phyloP scores from a whole-genome alignment of 1,140 invertebrate species.

The Physella acuta region DNA sequence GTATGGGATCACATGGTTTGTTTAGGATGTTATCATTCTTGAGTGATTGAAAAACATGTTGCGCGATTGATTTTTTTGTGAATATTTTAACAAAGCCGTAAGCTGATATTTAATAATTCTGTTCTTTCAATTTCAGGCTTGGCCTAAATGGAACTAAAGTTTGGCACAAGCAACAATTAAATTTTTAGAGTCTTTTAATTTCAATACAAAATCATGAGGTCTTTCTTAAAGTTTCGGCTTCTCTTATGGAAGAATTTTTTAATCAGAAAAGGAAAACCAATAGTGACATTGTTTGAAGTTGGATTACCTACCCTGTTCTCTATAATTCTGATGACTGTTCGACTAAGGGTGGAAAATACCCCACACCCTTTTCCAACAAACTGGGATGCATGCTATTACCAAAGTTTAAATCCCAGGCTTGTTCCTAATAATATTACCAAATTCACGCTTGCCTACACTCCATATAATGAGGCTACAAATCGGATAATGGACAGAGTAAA shows the following conservation, averaged over 20 bases:
- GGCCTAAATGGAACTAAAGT: too few relatives aligned
- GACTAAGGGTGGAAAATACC: slow-evolving; percentile 40
- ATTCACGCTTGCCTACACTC: slow-evolving; percentile 31
- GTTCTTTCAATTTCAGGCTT: too few relatives aligned
- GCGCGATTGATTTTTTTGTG: too few relatives aligned
- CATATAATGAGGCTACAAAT: slow-evolving; percentile 25
- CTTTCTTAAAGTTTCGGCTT: slow-evolving; percentile 40
- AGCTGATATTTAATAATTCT: too few relatives aligned
- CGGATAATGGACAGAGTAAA: slow-evolving; percentile 29
- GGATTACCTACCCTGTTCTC: slow-evolving; percentile 50
- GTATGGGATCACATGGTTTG: too few relatives aligned
- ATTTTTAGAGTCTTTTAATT: too few relatives aligned
- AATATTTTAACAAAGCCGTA: too few relatives aligned
- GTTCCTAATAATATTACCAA: slow-evolving; percentile 11
- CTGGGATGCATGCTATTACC: slow-evolving; percentile 41
- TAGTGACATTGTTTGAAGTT: slow-evolving; percentile 50
- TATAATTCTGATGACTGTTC: slow-evolving; percentile 50
- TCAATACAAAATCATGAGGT: too few relatives aligned
- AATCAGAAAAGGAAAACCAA: slow-evolving; percentile 45
- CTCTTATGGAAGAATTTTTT: slow-evolving; percentile 57
- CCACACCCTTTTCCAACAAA: slow-evolving; percentile 34
- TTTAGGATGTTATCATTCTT: too few relatives aligned
- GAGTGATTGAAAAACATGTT: too few relatives aligned
- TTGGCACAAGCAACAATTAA: too few relatives aligned
- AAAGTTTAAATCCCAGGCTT: not conserved